Evolutionary conservation across 2,888 invertebrate species (phyloP).

Genomic region (Fabriciana adippe): DNA sequence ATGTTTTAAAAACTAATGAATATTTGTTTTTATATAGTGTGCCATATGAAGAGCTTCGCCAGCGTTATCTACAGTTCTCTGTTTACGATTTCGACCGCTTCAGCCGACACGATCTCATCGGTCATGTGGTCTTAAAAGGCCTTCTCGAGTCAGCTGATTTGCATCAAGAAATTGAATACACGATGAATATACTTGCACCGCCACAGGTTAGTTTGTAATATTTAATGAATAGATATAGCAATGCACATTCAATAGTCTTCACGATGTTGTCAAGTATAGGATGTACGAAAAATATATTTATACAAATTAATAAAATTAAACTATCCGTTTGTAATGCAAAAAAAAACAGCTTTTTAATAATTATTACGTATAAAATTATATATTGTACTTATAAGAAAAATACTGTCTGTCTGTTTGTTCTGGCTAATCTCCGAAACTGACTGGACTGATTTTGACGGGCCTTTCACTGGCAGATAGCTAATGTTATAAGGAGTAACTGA

Average conservation of each 20-base stretch:
- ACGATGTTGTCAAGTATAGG: too few relatives aligned
- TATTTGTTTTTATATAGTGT: constrained; percentile 77
- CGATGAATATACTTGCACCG: constrained; percentile 91
- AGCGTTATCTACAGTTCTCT: constrained; percentile 91
- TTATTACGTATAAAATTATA: too few relatives aligned
- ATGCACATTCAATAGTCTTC: too few relatives aligned
- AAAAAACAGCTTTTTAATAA: too few relatives aligned
- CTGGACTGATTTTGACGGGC: too few relatives aligned
- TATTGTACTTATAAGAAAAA: too few relatives aligned
- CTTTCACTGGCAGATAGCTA: too few relatives aligned
- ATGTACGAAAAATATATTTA: too few relatives aligned
- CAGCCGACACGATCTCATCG: constrained; percentile 93
- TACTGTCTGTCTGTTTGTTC: too few relatives aligned
- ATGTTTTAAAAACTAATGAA: neutral
- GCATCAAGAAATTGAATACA: constrained; percentile 91
- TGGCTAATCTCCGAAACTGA: too few relatives aligned
- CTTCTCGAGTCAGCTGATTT: constrained; percentile 89
- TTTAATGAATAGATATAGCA: neutral
- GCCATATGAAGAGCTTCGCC: constrained; percentile 87
- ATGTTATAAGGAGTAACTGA: too few relatives aligned
- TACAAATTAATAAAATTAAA: neutral
- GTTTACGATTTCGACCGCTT: constrained; percentile 95
- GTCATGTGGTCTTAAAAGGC: constrained; percentile 91
- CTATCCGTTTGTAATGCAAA: neutral
- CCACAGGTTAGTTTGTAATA: constrained; percentile 82